Conservation (phyloP, 2,113 vertebrate genomes). For the Nibea albiflora region DNA sequence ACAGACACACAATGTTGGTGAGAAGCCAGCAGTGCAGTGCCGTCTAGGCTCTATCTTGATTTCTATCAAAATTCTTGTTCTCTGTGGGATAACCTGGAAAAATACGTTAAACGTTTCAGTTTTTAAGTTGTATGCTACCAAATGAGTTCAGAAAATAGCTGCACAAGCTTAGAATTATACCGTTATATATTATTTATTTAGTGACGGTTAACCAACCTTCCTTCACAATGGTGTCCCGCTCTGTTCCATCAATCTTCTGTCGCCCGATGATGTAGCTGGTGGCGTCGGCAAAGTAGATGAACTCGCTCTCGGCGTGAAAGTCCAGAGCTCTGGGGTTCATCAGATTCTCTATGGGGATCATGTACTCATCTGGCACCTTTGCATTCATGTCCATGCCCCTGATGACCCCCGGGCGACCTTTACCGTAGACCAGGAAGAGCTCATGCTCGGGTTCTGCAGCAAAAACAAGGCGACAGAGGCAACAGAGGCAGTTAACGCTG, state of each 20-base stretch:
- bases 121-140: not conserved
- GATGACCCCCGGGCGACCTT: constrained; percentile 96
- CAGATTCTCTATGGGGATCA: constrained; percentile 98
- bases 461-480: constrained; percentile 22
- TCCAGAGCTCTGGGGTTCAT: constrained; percentile 97
- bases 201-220: constrained; percentile 83
- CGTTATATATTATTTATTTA: not conserved
- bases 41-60: too few relatives aligned
- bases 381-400: constrained; percentile 97
- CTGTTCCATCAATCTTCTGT: constrained; percentile 96
- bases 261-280: constrained; percentile 96
- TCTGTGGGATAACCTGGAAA: not conserved
- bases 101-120: too few relatives aligned
- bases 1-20: constrained; percentile 18
- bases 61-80: not conserved
- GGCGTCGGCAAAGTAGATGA: constrained; percentile 97
- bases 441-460: constrained; percentile 93
- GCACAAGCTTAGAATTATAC: not conserved
- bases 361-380: constrained; percentile 96
- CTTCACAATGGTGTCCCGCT: constrained; percentile 94
- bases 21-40: not conserved
- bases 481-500: not conserved
- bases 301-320: constrained; percentile 93
- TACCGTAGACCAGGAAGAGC: constrained; percentile 95
- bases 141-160: not conserved